Evolutionary conservation across 2,888 invertebrate species (phyloP).

Genomic region (Lathronympha strigana): DNA sequence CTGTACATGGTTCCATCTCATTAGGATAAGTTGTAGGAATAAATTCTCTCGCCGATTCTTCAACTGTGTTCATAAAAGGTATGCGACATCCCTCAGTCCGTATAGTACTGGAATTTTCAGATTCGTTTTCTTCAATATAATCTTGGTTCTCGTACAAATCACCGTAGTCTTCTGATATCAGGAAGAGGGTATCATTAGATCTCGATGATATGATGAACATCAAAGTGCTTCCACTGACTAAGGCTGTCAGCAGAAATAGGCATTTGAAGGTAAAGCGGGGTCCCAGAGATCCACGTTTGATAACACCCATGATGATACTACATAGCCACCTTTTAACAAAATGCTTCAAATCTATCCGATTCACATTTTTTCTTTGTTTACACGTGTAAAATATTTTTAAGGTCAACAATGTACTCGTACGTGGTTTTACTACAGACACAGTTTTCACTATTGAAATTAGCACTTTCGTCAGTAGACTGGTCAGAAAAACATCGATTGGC

Average conservation of each 20-base stretch:
- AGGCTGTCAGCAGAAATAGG: neutral
- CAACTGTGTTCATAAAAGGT: slow-evolving; percentile 83
- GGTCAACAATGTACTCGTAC: neutral
- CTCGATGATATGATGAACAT: slow-evolving; percentile 21
- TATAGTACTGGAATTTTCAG: slow-evolving; percentile 60
- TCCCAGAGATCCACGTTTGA: slow-evolving; percentile 10
- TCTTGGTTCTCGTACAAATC: slow-evolving; percentile 16
- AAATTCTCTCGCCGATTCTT: slow-evolving; percentile 74
- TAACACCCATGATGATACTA: neutral
- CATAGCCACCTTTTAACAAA: neutral
- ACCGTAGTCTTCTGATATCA: slow-evolving; percentile 20
- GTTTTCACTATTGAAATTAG: neutral
- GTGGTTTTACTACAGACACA: neutral
- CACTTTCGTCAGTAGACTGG: slow-evolving; percentile 1
- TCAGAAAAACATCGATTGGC: slow-evolving; percentile 5
- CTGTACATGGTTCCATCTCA: slow-evolving; percentile 73
- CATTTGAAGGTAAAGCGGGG: slow-evolving; percentile 24
- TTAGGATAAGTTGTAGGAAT: slow-evolving; percentile 62
- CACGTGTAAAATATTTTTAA: no score
- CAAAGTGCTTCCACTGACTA: slow-evolving; percentile 19
- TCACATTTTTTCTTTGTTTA: neutral
- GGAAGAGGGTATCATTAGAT: slow-evolving; percentile 14
- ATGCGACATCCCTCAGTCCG: slow-evolving; percentile 86
- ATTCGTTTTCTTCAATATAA: slow-evolving; percentile 7
- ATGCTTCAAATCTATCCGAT: neutral